Evolutionary conservation across 2,113 vertebrate genomes (phyloP).

Genomic region (Suricata suricatta): DNA sequence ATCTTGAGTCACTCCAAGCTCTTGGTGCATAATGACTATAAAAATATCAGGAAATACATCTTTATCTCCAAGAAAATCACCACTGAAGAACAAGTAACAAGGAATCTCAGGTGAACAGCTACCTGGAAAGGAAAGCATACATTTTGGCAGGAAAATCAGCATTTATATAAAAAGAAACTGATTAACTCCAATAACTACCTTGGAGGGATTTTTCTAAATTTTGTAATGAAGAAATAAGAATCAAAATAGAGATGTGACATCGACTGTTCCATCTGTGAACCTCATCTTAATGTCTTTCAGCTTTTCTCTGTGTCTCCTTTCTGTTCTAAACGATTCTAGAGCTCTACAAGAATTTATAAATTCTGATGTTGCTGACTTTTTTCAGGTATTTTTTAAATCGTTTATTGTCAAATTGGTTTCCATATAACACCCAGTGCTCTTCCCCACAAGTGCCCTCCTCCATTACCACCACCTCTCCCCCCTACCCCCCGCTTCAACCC

Average conservation of each 20-base stretch:
- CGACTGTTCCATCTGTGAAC: not conserved
- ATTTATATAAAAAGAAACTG: not conserved
- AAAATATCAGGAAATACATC: not conserved
- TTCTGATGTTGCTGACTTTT: not conserved
- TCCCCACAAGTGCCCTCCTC: too few relatives aligned
- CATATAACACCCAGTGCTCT: too few relatives aligned
- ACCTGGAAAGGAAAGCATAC: not conserved
- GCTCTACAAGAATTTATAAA: not conserved
- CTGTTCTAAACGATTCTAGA: not conserved
- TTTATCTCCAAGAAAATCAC: conserved; percentile 17
- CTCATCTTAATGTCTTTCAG: not conserved
- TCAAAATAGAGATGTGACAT: not conserved
- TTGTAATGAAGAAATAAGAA: not conserved
- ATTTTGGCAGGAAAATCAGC: not conserved
- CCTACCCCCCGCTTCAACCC: too few relatives aligned
- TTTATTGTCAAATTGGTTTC: too few relatives aligned
- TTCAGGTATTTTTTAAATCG: too few relatives aligned
- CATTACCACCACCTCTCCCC: too few relatives aligned
- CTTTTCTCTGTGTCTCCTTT: not conserved
- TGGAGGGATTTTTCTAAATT: not conserved
- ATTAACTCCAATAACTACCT: not conserved
- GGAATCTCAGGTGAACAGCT: not conserved
- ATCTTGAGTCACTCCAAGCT: not conserved
- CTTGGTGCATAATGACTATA: not conserved
- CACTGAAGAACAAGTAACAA: not conserved